Conservation (phyloP, 1,140 invertebrate genomes). For the Cydia amplana region DNA sequence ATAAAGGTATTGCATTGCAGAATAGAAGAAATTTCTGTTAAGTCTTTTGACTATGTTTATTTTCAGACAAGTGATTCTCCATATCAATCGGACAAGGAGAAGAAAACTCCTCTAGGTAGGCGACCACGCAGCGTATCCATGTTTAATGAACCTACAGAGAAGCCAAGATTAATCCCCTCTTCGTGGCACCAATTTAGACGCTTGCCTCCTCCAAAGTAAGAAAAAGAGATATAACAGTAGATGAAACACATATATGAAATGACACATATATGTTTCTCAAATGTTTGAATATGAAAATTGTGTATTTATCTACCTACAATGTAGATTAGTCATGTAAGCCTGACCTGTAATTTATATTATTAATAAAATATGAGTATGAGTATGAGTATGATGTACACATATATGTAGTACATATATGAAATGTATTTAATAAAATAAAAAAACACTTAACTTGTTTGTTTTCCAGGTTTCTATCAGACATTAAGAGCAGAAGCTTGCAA, state of each 20-base stretch:
- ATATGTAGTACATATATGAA: no score
- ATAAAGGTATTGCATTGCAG: not conserved
- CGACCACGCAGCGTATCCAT: constrained; percentile 79
- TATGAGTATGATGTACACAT: no score
- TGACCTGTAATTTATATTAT: no score
- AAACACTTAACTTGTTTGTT: constrained; percentile 35
- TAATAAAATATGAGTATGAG: no score
- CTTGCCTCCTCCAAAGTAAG: constrained; percentile 75
- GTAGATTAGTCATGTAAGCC: no score
- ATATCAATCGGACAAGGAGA: constrained; percentile 73
- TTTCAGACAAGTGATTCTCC: constrained; percentile 73
- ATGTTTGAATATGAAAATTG: no score
- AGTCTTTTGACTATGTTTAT: constrained; percentile 37
- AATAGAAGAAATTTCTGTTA: constrained; percentile 14
- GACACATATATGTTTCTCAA: no score
- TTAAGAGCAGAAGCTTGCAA: constrained; percentile 66
- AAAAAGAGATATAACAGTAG: not conserved
- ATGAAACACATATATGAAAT: no score
- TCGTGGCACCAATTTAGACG: constrained; percentile 73
- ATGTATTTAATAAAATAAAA: no score
- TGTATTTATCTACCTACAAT: no score
- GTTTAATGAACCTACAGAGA: constrained; percentile 69
- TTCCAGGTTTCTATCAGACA: constrained; percentile 65
- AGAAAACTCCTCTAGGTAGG: constrained; percentile 56
- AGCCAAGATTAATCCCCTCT: constrained; percentile 63